Conservation (phyloP, 1,140 invertebrate species). For the Drosophila ficusphila region DNA sequence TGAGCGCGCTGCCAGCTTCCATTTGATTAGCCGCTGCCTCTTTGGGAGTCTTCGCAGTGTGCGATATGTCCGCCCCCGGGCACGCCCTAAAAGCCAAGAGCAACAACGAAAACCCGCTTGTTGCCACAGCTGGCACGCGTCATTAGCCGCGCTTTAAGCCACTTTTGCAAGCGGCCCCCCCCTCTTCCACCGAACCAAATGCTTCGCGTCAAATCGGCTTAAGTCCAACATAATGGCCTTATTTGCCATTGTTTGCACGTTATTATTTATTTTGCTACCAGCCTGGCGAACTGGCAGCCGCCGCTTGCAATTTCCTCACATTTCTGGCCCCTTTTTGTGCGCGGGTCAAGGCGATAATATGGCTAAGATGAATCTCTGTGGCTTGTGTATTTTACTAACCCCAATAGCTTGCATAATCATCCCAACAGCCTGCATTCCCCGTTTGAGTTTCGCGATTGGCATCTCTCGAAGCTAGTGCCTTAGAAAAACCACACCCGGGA, state of each 20-base stretch:
- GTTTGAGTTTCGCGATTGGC: conserved; percentile 32
- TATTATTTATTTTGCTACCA: conserved; percentile 71
- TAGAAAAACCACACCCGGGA: conserved; percentile 33
- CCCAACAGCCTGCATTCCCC: not conserved
- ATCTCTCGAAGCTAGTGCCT: conserved; percentile 18
- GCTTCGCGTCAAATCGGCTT: conserved; percentile 70
- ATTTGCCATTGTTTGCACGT: conserved; percentile 79
- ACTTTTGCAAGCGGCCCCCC: conserved; percentile 63
- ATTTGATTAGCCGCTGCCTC: conserved; percentile 65
- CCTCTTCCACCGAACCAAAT: not conserved
- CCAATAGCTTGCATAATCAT: conserved; percentile 43
- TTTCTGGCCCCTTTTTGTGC: conserved; percentile 44
- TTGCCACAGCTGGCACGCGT: conserved; percentile 68
- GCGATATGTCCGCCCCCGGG: conserved; percentile 46
- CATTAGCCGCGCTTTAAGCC: conserved; percentile 73
- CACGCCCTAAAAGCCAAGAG: not conserved
- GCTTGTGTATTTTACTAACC: conserved; percentile 17
- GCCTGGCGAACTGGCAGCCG: conserved; percentile 1
- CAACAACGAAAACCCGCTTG: conserved; percentile 8
- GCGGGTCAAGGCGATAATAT: conserved; percentile 71
- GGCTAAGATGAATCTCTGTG: conserved; percentile 14
- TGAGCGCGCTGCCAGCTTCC: conserved; percentile 44
- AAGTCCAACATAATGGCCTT: conserved; percentile 77
- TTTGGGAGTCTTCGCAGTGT: conserved; percentile 31
- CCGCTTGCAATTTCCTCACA: conserved; percentile 64